Evolutionary conservation across 2,888 invertebrate species (phyloP).

Genomic region (Caenorhabditis sulstoni): DNA sequence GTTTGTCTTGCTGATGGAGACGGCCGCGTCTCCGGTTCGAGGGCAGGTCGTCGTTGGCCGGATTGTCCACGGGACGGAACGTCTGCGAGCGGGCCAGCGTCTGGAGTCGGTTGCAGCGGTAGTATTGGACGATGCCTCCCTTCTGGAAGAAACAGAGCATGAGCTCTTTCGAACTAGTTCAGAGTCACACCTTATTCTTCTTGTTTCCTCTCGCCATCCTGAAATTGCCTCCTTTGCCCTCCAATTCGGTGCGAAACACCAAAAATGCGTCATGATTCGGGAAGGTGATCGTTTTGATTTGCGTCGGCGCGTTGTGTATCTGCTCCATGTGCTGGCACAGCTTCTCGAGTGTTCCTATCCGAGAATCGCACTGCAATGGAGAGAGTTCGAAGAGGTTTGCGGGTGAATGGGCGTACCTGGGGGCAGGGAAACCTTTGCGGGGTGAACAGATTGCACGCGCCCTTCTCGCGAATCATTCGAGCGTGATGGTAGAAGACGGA

Average conservation of each 20-base stretch:
- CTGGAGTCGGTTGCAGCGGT: conserved; percentile 67
- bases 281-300: conserved; percentile 65
- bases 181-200: conserved; percentile 52
- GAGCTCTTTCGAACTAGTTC: neutral
- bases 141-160: conserved; percentile 48
- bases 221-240: conserved; percentile 73
- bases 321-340: conserved; percentile 69
- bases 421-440: conserved; percentile 71
- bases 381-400: neutral
- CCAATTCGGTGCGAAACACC: conserved; percentile 67
- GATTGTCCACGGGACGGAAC: conserved; percentile 54
- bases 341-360: conserved; percentile 69
- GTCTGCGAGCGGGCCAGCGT: conserved; percentile 47
- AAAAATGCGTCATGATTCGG: conserved; percentile 65
- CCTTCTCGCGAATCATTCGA: conserved; percentile 67
- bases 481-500: conserved; percentile 68
- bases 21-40: conserved; percentile 44
- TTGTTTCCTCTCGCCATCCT: conserved; percentile 74
- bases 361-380: conserved; percentile 64
- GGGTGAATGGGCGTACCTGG: neutral
- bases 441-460: conserved; percentile 69
- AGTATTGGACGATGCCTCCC: conserved; percentile 67
- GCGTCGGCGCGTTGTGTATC: conserved; percentile 65
- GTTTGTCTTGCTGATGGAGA: conserved; percentile 26
- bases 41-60: conserved; percentile 40